phyloP scores from a whole-genome alignment of 2,113 vertebrate genomes.

The Dicentrarchus labrax region DNA sequence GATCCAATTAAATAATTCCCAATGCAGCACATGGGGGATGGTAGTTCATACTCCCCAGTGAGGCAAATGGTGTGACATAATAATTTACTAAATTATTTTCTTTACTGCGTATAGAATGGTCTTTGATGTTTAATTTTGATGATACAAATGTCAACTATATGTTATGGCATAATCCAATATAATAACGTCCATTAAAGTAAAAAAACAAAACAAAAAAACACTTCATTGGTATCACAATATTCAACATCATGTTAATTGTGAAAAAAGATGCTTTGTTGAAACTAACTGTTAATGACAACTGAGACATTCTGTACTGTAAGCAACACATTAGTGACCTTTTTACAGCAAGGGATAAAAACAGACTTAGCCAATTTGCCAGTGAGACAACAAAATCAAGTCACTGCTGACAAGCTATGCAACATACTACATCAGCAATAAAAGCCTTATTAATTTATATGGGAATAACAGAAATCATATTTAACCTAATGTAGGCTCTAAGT shows the following conservation, averaged over 20 bases:
- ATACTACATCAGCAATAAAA: conserved; percentile 68
- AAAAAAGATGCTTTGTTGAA: conserved; percentile 61
- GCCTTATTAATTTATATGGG: conserved; percentile 58
- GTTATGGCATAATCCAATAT: conserved; percentile 59
- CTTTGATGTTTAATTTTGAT: conserved; percentile 54
- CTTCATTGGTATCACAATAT: conserved; percentile 77
- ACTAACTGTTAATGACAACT: conserved; percentile 65
- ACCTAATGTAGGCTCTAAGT: conserved; percentile 86
- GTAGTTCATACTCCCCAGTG: conserved; percentile 52
- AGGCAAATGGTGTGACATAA: conserved; percentile 63
- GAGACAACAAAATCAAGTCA: conserved; percentile 61
- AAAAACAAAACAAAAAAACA: conserved; percentile 50
- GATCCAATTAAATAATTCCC: conserved; percentile 69
- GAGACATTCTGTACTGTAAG: conserved; percentile 75
- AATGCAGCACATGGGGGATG: conserved; percentile 42
- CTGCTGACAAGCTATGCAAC: conserved; percentile 64
- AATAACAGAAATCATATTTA: conserved; percentile 74
- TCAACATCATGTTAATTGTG: conserved; percentile 65
- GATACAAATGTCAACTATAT: conserved; percentile 58
- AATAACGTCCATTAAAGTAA: conserved; percentile 66
- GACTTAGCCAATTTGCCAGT: conserved; percentile 60
- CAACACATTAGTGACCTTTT: conserved; percentile 75
- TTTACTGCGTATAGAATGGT: conserved; percentile 49
- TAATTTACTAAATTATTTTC: conserved; percentile 70
- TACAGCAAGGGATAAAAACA: conserved; percentile 54